phyloP scores from a whole-genome alignment of 2,113 vertebrate genomes.

The Dicerorhinus sumatrensis region DNA sequence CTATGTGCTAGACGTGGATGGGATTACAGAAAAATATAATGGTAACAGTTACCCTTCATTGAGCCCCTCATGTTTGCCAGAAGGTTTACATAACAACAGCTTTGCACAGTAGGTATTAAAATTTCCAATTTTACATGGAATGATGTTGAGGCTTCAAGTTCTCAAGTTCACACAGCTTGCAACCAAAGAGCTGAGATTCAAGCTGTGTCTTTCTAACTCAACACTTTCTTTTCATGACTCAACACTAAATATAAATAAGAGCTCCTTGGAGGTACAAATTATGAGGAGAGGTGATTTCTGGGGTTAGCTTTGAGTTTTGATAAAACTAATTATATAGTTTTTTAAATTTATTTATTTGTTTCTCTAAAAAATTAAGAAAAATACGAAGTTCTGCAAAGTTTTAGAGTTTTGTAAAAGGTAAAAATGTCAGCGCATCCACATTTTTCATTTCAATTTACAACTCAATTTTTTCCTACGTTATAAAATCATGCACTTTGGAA shows the following conservation, averaged over 20 bases:
- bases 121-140: background rate
- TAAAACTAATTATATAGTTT: background rate
- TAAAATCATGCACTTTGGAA: background rate
- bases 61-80: background rate
- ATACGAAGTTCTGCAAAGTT: background rate
- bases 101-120: background rate
- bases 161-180: conserved; percentile 28
- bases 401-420: background rate
- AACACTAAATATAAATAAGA: background rate
- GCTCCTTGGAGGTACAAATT: background rate
- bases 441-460: background rate
- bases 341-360: background rate
- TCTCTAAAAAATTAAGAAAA: conserved; percentile 38
- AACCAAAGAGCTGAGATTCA: background rate
- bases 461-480: background rate
- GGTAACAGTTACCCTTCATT: background rate
- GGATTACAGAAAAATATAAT: background rate
- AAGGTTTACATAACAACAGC: background rate
- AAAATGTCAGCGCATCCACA: background rate
- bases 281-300: background rate
- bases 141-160: background rate
- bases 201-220: background rate
- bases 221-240: background rate
- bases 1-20: background rate
- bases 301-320: background rate